Evolutionary conservation across 2,113 vertebrate species (phyloP).

Genomic region (Anhinga rufa): DNA sequence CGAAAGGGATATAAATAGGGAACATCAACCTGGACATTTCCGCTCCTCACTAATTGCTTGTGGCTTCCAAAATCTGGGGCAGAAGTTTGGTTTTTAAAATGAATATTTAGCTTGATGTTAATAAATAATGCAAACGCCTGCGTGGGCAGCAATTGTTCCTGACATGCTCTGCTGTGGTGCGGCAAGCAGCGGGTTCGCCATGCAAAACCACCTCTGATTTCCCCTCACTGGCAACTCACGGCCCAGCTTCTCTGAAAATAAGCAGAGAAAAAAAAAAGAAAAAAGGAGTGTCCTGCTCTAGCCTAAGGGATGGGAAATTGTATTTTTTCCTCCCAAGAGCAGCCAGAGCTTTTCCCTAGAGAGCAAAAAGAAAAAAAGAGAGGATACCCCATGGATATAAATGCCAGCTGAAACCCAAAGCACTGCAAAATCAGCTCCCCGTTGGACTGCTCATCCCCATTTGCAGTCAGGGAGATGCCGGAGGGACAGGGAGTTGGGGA

Average conservation of each 20-base stretch:
- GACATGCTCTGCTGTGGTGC: not conserved
- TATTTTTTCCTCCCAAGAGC: not conserved
- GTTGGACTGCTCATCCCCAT: fast-evolving
- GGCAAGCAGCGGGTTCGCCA: fast-evolving
- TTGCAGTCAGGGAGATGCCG: not conserved
- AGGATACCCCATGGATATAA: not conserved
- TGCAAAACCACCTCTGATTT: not conserved
- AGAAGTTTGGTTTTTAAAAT: not conserved
- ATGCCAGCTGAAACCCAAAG: not conserved
- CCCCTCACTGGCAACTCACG: not conserved
- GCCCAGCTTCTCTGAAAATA: not conserved
- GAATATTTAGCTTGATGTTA: not conserved
- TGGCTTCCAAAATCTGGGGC: not conserved
- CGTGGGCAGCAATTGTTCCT: not conserved
- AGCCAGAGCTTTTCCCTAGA: not conserved
- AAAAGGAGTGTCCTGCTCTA: not conserved
- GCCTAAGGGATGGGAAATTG: not conserved
- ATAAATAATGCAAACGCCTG: not conserved
- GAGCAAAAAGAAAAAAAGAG: not conserved
- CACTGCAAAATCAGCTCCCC: fast-evolving
- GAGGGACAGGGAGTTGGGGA: not conserved
- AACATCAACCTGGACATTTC: not conserved
- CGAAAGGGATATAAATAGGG: not conserved
- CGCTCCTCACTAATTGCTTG: not conserved
- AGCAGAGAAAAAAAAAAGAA: not conserved